These are phyloP conservation scores for Thunnus thynnus DNA, from an alignment of 2,113 vertebrate species.

Conservation along the genomic window DNA sequence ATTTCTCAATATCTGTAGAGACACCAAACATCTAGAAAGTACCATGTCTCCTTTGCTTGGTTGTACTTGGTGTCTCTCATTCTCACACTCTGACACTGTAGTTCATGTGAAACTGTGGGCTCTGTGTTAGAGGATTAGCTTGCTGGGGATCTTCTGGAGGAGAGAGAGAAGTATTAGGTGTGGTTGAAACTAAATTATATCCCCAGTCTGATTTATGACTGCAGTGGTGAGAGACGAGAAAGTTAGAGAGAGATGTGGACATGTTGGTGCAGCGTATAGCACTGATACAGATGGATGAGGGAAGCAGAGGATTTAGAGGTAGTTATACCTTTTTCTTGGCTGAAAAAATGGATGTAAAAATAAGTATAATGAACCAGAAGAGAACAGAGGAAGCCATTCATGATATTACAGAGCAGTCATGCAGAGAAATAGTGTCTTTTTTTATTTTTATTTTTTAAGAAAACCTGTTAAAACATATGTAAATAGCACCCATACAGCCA, in stretches of 20 bases:
- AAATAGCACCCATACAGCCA: no score
- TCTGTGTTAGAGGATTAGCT: constrained; percentile 51
- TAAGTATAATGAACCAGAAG: no score
- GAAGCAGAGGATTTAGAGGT: no score
- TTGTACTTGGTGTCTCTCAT: neutral
- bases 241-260: neutral
- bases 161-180: neutral
- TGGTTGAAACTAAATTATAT: constrained; percentile 23
- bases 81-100: constrained; percentile 24
- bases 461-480: no score
- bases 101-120: constrained; percentile 54
- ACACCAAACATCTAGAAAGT: neutral
- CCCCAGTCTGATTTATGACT: neutral
- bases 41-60: neutral
- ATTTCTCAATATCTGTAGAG: no score
- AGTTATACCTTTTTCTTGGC: no score
- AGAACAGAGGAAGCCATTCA: no score
- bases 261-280: neutral
- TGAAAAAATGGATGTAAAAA: no score
- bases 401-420: no score
- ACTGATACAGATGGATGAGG: no score
- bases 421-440: no score
- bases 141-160: neutral
- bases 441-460: no score
- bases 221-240: neutral